Percentiles rank a stretch among this genome's conserved stretches.
Conservation (phyloP, 64 coral and sea anemone genomes). For the Montipora efflorescens region DNA sequence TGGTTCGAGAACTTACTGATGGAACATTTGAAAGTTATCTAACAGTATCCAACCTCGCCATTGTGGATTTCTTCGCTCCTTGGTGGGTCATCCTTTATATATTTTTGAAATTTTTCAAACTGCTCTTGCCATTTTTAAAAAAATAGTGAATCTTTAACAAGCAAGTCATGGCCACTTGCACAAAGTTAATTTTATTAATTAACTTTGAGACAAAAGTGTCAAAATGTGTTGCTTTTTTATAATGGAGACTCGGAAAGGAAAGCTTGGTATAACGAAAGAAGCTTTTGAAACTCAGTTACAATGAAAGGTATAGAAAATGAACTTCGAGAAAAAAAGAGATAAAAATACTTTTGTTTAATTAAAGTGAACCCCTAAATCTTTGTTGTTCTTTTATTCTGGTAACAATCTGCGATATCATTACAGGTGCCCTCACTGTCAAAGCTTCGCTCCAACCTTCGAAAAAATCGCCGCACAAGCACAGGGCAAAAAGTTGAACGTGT, state of each 20-base stretch:
- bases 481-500: not conserved
- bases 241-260: too few relatives aligned
- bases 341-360: too few relatives aligned
- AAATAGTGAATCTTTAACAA: not conserved
- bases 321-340: too few relatives aligned
- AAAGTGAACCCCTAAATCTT: too few relatives aligned
- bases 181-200: not conserved
- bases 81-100: constrained; percentile 1
- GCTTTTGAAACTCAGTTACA: too few relatives aligned
- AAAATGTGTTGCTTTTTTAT: too few relatives aligned
- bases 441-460: not conserved
- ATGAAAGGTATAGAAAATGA: too few relatives aligned
- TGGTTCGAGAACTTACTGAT: not conserved
- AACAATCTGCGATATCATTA: not conserved
- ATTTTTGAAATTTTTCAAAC: not conserved
- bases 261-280: too few relatives aligned
- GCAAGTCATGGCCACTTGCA: not conserved
- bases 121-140: not conserved
- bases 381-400: too few relatives aligned
- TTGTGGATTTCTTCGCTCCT: constrained; percentile 32
- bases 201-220: too few relatives aligned
- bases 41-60: constrained; percentile 1
- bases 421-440: constrained; percentile 28
- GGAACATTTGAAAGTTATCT: constrained; percentile 24
- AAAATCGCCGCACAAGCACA: not conserved